Percentiles rank a stretch among this genome's conserved stretches.
Evolutionary conservation across 2,888 invertebrate species (phyloP).

Genomic region (Bembecia ichneumoniformis): DNA sequence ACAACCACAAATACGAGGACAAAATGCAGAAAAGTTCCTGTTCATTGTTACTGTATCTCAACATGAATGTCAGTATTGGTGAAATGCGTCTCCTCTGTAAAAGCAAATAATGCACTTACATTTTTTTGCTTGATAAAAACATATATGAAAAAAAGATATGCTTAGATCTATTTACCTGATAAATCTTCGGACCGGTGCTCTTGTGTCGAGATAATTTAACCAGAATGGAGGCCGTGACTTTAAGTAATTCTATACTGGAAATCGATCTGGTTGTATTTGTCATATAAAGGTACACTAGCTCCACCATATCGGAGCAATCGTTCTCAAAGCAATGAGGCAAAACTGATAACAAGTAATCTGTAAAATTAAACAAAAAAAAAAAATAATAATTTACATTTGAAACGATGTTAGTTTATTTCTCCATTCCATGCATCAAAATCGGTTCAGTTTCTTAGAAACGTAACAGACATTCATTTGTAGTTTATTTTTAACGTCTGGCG

Average conservation of each 20-base stretch:
- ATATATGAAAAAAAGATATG: no score
- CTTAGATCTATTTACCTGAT: slow-evolving; percentile 55
- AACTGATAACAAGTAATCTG: slow-evolving; percentile 58
- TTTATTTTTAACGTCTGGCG: background rate
- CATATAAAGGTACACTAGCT: slow-evolving; percentile 52
- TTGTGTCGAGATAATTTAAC: slow-evolving; percentile 78
- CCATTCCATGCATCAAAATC: no score
- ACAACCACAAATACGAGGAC: slow-evolving; percentile 78
- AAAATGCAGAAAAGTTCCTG: slow-evolving; percentile 75
- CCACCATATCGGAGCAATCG: slow-evolving; percentile 39
- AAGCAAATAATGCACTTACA: slow-evolving; percentile 6
- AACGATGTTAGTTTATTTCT: no score
- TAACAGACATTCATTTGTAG: no score
- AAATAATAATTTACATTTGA: background rate
- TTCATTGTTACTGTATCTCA: slow-evolving; percentile 78
- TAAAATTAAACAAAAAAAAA: slow-evolving; percentile 11
- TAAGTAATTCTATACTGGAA: slow-evolving; percentile 72
- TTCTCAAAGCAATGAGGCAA: slow-evolving; percentile 55
- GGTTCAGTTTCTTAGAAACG: no score
- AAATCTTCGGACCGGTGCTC: slow-evolving; percentile 73
- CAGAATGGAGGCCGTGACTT: slow-evolving; percentile 70
- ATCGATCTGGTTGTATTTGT: slow-evolving; percentile 70
- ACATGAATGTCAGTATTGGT: slow-evolving; percentile 75
- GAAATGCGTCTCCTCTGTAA: slow-evolving; percentile 71
- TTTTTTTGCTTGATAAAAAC: background rate